Conservation (phyloP, 2,113 vertebrate species). For the Halcyon malimbica region DNA sequence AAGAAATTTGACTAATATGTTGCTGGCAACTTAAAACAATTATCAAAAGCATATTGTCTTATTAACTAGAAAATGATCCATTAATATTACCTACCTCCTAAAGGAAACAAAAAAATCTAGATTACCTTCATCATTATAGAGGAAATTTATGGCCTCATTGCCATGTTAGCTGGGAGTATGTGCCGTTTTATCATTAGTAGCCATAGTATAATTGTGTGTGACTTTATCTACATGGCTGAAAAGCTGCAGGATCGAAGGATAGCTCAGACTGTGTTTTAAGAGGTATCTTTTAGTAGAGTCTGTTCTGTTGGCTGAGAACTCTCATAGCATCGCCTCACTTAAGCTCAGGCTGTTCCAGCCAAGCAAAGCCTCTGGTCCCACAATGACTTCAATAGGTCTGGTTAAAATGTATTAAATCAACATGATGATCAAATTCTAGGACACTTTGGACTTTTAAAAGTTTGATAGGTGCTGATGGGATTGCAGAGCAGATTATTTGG, state of each 20-base stretch:
- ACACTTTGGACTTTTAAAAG: background rate
- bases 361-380: background rate
- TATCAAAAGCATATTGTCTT: conserved; percentile 56
- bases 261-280: background rate
- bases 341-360: background rate
- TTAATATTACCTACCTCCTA: background rate
- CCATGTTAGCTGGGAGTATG: background rate
- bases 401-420: background rate
- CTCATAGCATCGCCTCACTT: background rate
- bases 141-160: background rate
- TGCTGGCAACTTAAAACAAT: conserved; percentile 38
- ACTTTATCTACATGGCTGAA: background rate
- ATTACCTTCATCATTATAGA: background rate
- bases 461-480: background rate
- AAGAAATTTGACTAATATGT: conserved; percentile 48
- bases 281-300: background rate
- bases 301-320: background rate
- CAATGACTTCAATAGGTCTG: background rate
- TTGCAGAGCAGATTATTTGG: background rate
- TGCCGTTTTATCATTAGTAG: background rate
- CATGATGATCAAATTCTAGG: background rate
- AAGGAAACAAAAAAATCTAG: conserved; percentile 13
- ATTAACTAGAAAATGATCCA: conserved; percentile 8
- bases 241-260: background rate
- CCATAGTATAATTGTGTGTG: background rate